These are phyloP conservation scores for Phallusia fumigata DNA, from an alignment of 23 tunicate genomes.

Conservation along the genomic window DNA sequence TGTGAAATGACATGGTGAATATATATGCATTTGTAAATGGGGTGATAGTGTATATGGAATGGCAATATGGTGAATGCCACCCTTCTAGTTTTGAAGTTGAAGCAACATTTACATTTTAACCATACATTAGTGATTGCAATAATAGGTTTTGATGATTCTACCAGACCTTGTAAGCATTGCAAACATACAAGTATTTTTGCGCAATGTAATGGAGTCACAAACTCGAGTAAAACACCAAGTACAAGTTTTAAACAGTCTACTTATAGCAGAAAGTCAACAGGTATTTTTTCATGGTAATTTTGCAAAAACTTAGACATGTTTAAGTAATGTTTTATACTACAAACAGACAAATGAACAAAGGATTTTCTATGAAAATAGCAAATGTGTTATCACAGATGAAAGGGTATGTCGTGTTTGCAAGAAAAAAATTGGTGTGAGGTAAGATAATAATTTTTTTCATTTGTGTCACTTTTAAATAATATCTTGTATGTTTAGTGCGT, in stretches of 20 bases:
- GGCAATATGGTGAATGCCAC: no score
- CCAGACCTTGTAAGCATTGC: conserved; percentile 31
- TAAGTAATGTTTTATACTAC: neutral
- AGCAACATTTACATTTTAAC: no score
- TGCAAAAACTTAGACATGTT: neutral
- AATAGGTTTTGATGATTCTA: conserved; percentile 55
- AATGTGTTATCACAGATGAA: conserved; percentile 75
- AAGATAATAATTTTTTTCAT: neutral
- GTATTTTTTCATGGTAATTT: conserved; percentile 7
- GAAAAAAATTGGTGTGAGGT: conserved; percentile 84
- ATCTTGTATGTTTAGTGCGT: conserved; percentile 47
- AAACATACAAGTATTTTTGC: conserved; percentile 42
- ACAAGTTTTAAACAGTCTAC: conserved; percentile 54
- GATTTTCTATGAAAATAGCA: conserved; percentile 51
- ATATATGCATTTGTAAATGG: no score
- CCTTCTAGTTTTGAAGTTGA: no score
- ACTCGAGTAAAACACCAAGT: conserved; percentile 37
- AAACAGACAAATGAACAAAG: conserved; percentile 63
- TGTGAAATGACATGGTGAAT: no score
- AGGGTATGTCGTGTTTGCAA: conserved; percentile 55
- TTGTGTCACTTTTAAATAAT: neutral
- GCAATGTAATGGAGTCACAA: conserved; percentile 50
- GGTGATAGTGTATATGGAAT: no score
- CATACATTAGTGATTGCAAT: neutral
- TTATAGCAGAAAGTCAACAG: conserved; percentile 62